Evolutionary conservation across 2,113 vertebrate genomes (phyloP).

Genomic region (Lethenteron reissneri): DNA sequence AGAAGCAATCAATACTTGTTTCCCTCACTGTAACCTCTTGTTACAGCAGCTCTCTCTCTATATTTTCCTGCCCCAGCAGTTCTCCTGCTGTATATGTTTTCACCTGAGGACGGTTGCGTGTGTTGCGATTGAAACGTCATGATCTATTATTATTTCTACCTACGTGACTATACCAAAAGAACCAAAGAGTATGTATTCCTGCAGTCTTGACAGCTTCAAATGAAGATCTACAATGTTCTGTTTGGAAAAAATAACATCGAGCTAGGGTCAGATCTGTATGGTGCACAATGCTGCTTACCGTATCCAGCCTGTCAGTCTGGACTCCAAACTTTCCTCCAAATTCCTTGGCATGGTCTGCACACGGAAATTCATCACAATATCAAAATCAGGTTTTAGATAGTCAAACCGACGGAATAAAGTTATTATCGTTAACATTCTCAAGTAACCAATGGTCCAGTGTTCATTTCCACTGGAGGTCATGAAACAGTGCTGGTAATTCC

Average conservation of each 20-base stretch:
- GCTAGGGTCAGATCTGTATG: not conserved
- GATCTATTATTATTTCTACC: no score
- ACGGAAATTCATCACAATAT: not conserved
- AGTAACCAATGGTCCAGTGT: no score
- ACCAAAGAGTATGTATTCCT: no score
- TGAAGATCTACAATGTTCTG: not conserved
- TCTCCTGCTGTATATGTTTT: no score
- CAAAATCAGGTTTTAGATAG: not conserved
- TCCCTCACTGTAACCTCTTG: no score
- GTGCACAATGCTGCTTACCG: conserved; percentile 26
- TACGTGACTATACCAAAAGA: no score
- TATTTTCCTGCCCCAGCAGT: no score
- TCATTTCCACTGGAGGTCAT: not conserved
- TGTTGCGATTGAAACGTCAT: no score
- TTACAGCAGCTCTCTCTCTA: no score
- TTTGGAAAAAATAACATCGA: not conserved
- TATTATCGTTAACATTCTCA: no score
- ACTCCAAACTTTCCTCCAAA: conserved; percentile 73
- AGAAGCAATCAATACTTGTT: no score
- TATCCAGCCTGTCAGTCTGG: conserved; percentile 63
- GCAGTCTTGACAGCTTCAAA: not conserved
- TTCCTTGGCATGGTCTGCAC: conserved; percentile 57
- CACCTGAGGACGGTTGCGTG: no score
- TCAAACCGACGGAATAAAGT: not conserved
- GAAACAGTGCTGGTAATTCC: not conserved